Base-by-base conservation (phyloP, 1,140 invertebrate species). In the Drosophila mayri region DNA sequence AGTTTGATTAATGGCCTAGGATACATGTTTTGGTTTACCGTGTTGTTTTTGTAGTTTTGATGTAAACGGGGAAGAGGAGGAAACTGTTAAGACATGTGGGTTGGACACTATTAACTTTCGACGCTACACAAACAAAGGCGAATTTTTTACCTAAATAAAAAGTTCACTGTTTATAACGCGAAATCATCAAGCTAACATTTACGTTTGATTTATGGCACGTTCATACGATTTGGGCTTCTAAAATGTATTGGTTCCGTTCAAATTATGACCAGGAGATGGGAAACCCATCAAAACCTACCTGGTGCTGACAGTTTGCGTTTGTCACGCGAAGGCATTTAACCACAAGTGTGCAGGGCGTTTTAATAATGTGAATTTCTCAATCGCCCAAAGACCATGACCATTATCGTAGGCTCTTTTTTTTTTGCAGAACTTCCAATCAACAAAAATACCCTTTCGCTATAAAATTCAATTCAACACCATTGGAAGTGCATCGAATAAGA, bases 201-300 rank as follows among this genome's bases (percentile, higher is more conserved):
- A 66, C 43, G 81, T 79, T 85, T 88, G 85, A 90, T 88, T 88
- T 88, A 88, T 88, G 70, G 81, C 76, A 74, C 79, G 58, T 71
- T 76, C 55, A 57, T 66, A 81, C 65, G 37, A 82, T 44, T 61
- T 50, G 22, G 32, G 32, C 66, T 43, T 38, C 35, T 47, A 67
- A 87, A 86, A 81, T 88, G 85, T 88, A 88, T 88, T 88, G 86
- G 85, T 88, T 88, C 85, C 85, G 85, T 85, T 88, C 60, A 90
- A 81, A 85, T 66, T 55, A 74, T 49, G 43, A 44, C 20, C 35
- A 58, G 35, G 25, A 37, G 18, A 22, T 44, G 40, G 49, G 43
- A 16, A 25, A 57, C 28, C 22, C 30, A 67, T 11, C 14, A 43
- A 50, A 73, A 30, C 43, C 52, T 35, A 38, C 44, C 43, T 72